phyloP scores from a whole-genome alignment of 1,140 invertebrate genomes.

The Drosophila lacertosa region DNA sequence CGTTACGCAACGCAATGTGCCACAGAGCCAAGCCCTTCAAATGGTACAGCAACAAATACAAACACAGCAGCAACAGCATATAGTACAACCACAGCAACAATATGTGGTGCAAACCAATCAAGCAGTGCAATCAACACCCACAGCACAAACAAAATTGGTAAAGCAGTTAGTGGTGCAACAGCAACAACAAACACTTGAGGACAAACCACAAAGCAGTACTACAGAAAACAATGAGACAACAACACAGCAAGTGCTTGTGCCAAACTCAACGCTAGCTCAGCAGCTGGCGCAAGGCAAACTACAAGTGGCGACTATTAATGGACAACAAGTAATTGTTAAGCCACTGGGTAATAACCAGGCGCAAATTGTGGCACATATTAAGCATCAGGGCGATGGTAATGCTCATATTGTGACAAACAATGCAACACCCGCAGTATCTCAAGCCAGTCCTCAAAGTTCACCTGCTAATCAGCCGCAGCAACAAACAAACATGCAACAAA shows the following conservation, averaged over 20 bases:
- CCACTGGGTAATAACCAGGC: conserved; percentile 89
- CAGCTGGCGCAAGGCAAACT: conserved; percentile 91
- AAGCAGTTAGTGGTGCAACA: conserved; percentile 70
- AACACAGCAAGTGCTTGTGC: conserved; percentile 89
- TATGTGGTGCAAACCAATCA: conserved; percentile 65
- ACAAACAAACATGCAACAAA: conserved; percentile 55
- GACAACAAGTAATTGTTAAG: conserved; percentile 92
- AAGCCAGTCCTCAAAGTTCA: conserved; percentile 61
- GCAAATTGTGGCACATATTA: conserved; percentile 88
- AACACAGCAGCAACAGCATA: conserved; percentile 65
- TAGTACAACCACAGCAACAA: conserved; percentile 72
- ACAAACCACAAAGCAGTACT: conserved; percentile 54
- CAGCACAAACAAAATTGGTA: conserved; percentile 57
- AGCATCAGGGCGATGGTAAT: conserved; percentile 84
- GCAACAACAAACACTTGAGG: conserved; percentile 50
- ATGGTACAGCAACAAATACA: conserved; percentile 82
- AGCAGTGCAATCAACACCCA: conserved; percentile 64
- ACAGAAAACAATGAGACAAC: conserved; percentile 48
- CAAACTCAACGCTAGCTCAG: conserved; percentile 89
- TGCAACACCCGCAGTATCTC: conserved; percentile 39
- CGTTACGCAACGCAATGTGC: conserved; percentile 75
- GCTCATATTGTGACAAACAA: conserved; percentile 79
- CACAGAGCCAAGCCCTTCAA: conserved; percentile 72
- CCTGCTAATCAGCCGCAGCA: conserved; percentile 55
- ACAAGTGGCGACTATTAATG: conserved; percentile 92